phyloP scores from a whole-genome alignment of 2,797 vertebrate genomes.

The Pangasius sanitwongsei region DNA sequence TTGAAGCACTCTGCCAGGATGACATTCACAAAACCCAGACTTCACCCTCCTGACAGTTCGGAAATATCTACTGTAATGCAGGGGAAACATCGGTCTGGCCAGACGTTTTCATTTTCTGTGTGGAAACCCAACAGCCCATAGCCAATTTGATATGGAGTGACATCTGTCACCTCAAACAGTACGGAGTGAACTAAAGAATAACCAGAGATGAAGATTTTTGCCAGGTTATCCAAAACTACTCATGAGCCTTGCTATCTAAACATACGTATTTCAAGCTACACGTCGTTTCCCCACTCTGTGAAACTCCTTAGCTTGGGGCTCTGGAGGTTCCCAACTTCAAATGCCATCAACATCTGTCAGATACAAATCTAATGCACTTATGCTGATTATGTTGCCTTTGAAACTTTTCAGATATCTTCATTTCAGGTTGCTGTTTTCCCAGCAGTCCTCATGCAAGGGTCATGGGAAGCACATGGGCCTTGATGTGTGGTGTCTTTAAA shows the following conservation, averaged over 20 bases:
- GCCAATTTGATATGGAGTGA: constrained; percentile 67
- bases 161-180: constrained; percentile 71
- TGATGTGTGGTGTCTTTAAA: constrained; percentile 5
- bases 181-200: constrained; percentile 30
- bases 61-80: constrained; percentile 82
- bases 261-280: constrained; percentile 45
- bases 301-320: constrained; percentile 26
- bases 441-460: constrained; percentile 40
- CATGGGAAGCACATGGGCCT: constrained; percentile 31
- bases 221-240: constrained; percentile 43
- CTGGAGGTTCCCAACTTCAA: constrained; percentile 41
- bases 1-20: constrained; percentile 72
- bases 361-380: constrained; percentile 50
- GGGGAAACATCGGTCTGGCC: constrained; percentile 79
- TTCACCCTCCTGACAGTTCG: constrained; percentile 77
- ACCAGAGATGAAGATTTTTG: constrained; percentile 41
- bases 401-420: constrained; percentile 48
- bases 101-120: constrained; percentile 75
- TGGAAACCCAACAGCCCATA: constrained; percentile 76
- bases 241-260: constrained; percentile 52
- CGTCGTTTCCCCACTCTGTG: constrained; percentile 23
- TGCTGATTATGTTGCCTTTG: constrained; percentile 39
- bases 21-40: constrained; percentile 75
- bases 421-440: constrained; percentile 39
- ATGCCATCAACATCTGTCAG: constrained; percentile 49